A percentile compares a stretch with the other conserved stretches of the same genome.
Conservation (phyloP, 2,113 vertebrate genomes). For the Gambusia affinis region DNA sequence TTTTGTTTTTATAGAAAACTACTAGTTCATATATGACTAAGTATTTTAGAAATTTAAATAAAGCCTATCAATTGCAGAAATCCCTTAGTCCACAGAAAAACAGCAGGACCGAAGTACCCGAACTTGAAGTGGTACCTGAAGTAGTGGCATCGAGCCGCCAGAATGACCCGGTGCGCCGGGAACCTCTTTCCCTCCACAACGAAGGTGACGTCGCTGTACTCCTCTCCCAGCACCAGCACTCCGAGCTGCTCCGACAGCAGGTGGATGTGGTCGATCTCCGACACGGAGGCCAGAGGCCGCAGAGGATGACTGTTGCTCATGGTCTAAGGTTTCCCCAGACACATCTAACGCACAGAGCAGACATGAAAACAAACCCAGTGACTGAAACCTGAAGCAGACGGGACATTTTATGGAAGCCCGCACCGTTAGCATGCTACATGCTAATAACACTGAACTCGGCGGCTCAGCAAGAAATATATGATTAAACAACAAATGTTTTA, state of each 20-base stretch:
- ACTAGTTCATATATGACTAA: too few species aligned
- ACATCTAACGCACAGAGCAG: conserved; percentile 62
- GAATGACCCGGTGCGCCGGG: conserved; percentile 93
- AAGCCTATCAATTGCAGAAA: too few species aligned
- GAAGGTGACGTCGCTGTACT: conserved; percentile 97
- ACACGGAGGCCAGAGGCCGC: conserved; percentile 89
- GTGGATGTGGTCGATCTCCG: conserved; percentile 97
- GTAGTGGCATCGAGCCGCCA: conserved; percentile 96
- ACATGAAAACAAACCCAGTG: background rate
- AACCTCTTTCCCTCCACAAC: conserved; percentile 96
- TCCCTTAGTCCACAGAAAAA: too few species aligned
- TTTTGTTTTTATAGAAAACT: too few species aligned
- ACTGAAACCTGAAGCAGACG: background rate
- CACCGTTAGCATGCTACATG: conserved; percentile 32
- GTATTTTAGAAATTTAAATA: too few species aligned
- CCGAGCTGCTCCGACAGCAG: conserved; percentile 97
- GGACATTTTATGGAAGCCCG: background rate
- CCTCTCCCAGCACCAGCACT: conserved; percentile 90
- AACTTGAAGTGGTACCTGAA: conserved; percentile 84
- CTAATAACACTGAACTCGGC: conserved; percentile 5
- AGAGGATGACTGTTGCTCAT: conserved; percentile 98
- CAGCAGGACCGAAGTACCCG: background rate
- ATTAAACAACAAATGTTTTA: too few species aligned
- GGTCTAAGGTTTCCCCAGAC: conserved; percentile 70
- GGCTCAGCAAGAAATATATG: background rate